These are phyloP conservation scores for Machimus atricapillus DNA, from an alignment of 2,888 invertebrate species.

Conservation along the genomic window DNA sequence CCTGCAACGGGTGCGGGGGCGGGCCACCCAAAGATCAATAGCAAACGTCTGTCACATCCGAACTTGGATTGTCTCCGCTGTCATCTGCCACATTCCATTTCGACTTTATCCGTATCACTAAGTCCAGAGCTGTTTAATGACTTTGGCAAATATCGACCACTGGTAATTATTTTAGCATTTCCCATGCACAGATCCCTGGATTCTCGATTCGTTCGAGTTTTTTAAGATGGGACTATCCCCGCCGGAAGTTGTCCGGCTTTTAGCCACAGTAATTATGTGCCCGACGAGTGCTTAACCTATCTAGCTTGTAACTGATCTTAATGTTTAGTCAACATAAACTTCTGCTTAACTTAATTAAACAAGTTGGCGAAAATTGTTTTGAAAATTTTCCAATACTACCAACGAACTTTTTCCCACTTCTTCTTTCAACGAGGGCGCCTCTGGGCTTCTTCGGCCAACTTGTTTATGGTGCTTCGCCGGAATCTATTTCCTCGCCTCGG, in stretches of 20 bases:
- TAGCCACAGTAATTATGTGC: conserved; percentile 11
- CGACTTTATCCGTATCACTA: conserved; percentile 3
- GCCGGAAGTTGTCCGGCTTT: neutral
- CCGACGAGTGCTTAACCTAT: neutral
- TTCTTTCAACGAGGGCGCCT: neutral
- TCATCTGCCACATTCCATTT: conserved; percentile 13
- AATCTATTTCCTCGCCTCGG: neutral
- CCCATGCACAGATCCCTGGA: neutral
- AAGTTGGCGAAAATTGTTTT: conserved; percentile 28
- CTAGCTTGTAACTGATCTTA: conserved; percentile 20
- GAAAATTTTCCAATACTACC: conserved; percentile 16
- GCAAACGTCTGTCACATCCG: conserved; percentile 4
- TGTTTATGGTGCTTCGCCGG: neutral
- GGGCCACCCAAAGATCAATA: neutral
- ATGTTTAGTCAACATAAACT: conserved; percentile 19
- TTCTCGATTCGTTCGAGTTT: neutral
- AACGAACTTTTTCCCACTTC: neutral
- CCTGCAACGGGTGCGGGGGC: neutral
- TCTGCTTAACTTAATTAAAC: conserved; percentile 23
- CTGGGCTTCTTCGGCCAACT: neutral
- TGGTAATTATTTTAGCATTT: neutral
- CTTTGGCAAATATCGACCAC: neutral
- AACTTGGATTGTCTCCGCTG: neutral
- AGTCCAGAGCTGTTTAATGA: neutral
- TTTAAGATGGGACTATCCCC: neutral